Conservation (phyloP, 2,888 invertebrate genomes). For the Pseudoips prasinana region DNA sequence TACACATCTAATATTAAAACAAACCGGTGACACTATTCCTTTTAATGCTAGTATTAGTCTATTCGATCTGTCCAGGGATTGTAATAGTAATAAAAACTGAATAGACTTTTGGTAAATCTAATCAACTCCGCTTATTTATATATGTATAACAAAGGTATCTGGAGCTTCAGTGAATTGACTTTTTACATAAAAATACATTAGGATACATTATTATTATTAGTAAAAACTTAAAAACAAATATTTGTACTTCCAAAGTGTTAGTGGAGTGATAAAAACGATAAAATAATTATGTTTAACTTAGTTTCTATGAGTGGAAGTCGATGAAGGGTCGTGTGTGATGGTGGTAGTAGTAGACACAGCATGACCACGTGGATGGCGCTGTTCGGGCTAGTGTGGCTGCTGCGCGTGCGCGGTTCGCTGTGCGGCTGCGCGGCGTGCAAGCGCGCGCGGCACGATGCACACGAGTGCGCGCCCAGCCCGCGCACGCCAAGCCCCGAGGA, state of each 20-base stretch:
- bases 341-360: slow-evolving; percentile 55
- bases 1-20: too few relatives aligned
- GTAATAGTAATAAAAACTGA: too few relatives aligned
- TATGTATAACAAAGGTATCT: too few relatives aligned
- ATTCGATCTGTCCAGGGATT: too few relatives aligned
- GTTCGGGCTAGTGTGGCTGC: slow-evolving; percentile 92
- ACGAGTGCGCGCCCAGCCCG: slow-evolving; percentile 50
- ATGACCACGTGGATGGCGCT: slow-evolving; percentile 89
- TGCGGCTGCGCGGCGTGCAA: slow-evolving; percentile 88
- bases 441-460: slow-evolving; percentile 67
- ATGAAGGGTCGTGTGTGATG: slow-evolving; percentile 46
- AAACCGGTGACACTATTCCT: too few relatives aligned
- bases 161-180: too few relatives aligned
- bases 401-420: slow-evolving; percentile 90
- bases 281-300: background rate
- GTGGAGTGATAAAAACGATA: slow-evolving; percentile 2
- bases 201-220: too few relatives aligned
- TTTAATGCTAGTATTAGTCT: too few relatives aligned
- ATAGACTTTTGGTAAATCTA: too few relatives aligned
- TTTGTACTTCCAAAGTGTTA: background rate
- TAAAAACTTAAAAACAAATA: too few relatives aligned
- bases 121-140: too few relatives aligned
- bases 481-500: slow-evolving; percentile 52
- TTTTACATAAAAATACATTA: too few relatives aligned
- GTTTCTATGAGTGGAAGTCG: slow-evolving; percentile 28